Evolutionary conservation across 1,140 invertebrate species (phyloP), one percentile per base, ranked within the genome.

Genomic region (Grapholita molesta): DNA sequence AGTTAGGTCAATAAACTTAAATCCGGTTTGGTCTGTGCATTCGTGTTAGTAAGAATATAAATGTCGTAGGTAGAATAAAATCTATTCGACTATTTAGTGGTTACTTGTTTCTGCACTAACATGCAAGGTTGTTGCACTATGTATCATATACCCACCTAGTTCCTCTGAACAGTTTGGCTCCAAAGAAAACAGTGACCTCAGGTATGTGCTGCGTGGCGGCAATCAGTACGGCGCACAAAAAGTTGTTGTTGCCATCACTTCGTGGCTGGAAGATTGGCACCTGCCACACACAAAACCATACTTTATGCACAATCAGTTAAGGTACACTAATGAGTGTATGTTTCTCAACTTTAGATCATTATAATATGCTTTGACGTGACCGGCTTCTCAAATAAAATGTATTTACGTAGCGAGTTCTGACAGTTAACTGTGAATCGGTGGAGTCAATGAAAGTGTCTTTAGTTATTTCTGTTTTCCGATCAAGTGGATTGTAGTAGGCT

Each of bases 181-280:
- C 96, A 82, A 99, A 99, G 84, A 97, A 97, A 7, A 99, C 94
- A 24, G 96, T 96, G 0, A 99, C 98, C 93, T 99, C 99, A 1
- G 98, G 98, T 78, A 99, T 98, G 52, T 94, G 93, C 78, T 96
- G 97, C 75, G 95, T 96, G 11, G 97, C 98, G 4, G 98, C 98
- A 9, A 99, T 95, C n/a, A 99, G 94, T 0, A 99, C 83, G 0
- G 98, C 96, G 0, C 95, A 95, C 4, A 99, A 93, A 68, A 99
- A 96, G 85, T 99, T 99, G 67, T 98, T 97, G 77, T 97, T 94
- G 2, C 98, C 98, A 84, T 99, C 98, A 89, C 96, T 95, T 25
- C 96, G 93, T 0, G 96, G 94, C 82, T 99, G 97, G 88, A 98
- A 99, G 48, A 99, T 96, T 12, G 98, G 97, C 61, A 99, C 95